Evolutionary conservation across 2,113 vertebrate species (phyloP), one percentile per base, ranked within the genome.

Genomic region (Smithornis capensis): DNA sequence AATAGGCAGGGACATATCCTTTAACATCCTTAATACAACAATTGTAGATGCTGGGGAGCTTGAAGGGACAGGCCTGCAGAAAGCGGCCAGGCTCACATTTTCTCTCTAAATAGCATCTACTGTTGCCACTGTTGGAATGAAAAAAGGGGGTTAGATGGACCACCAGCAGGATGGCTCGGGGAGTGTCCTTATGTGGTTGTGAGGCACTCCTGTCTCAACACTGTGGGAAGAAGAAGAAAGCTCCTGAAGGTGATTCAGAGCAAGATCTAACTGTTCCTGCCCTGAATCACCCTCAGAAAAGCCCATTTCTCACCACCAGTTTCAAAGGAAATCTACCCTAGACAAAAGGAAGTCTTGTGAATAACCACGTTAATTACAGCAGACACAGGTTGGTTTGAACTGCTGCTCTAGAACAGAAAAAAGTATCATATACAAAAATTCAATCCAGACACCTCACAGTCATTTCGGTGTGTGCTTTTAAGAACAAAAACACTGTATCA

Each of bases 191-290:
- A 22, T 0, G 4, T 59, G 56, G 71, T 45, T 69, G n/a, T 14
- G 23, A 83, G 57, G 29, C 5, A 4, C 19, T 90, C 19, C 60
- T 62, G 10, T 59, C 79, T 91, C 68, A 0, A 0, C 29, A 33
- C 21, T 6, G 7, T 52, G 64, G 75, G 92, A 80, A 90, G 86
- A 62, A 70, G 47, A 81, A 75, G 44, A 67, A 90, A 63, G n/a
- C 37, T 89, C 29, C 35, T 94, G 83, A 83, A 90, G 91, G 73
- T 96, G 92, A 95, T 90, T 96, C 95, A 94, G 90, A 83, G 38
- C 27, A 38, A 77, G 81, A 83, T 59, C 29, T 70, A 59, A 77
- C 94, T 92, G 56, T 70, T 97, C 64, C 76, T 97, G 68, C 38
- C 76, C 47, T 95, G 86, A 94, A 40, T 97, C 96, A 95, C 68